Conservation (phyloP, 2,113 vertebrate species). For the Pungitius pungitius region DNA sequence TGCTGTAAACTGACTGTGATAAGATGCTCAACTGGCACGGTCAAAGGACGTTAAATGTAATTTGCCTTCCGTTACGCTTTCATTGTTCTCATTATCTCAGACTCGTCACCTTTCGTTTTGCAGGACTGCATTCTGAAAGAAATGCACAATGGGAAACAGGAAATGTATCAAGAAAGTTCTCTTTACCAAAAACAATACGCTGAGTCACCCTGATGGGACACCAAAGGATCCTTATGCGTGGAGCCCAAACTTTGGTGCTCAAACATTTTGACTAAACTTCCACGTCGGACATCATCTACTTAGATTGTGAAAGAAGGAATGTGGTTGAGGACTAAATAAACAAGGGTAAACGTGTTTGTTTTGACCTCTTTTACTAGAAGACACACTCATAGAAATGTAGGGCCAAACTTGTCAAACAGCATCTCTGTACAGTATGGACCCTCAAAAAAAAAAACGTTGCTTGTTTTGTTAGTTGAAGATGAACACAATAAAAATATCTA, state of each 20-base stretch:
- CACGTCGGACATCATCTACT: conserved; percentile 1
- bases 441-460: not conserved
- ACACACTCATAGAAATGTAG: not conserved
- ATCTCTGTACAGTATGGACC: no score
- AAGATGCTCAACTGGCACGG: not conserved
- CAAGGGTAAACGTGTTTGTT: not conserved
- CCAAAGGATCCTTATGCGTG: not conserved
- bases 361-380: not conserved
- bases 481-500: not conserved
- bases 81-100: conserved; percentile 1
- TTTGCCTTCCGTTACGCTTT: not conserved
- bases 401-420: not conserved
- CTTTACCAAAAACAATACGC: not conserved
- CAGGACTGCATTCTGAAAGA: not conserved
- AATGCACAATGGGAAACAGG: not conserved
- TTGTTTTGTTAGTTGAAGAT: not conserved
- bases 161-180: not conserved
- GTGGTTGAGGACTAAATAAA: not conserved
- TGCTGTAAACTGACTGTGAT: conserved; percentile 25
- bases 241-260: not conserved
- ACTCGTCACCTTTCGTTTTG: not conserved
- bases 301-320: not conserved
- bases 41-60: not conserved
- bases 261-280: conserved; percentile 13
- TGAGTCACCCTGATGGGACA: not conserved